Base-by-base conservation (phyloP, 1,140 invertebrate species). In the Nasonia longicornis region DNA sequence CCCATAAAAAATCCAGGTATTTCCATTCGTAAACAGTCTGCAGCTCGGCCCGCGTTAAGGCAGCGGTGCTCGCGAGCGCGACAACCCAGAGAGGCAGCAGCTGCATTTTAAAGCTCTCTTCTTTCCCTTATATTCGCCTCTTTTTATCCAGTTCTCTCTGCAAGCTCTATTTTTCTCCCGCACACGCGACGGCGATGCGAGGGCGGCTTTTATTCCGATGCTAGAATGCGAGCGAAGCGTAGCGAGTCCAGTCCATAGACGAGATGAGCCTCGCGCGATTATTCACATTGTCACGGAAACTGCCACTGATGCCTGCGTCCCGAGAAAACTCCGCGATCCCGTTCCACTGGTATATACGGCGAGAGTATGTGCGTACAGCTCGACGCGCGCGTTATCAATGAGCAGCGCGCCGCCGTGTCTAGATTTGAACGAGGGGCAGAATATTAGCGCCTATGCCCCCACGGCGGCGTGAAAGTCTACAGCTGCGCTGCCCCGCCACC, bases 21-120 rank as follows among this genome's bases (percentile, higher is more conserved):
- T 76, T 81, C 79, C 79, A 81, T 48, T 81, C 73, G 66, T 81
- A 48, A 58, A 81, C 66, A 31, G 79, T 81, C 16, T 81, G 79
- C 22, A 81, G n/a, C 31, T 81, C 79, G 66, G 69, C 78, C 64
- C 63, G 72, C 45, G 72, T 29, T 16, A 16, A 67, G 22, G 66
- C 63, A 64, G 20, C 48, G 38, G 45, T 22, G 35, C 42, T 11
- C 16, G 64, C 58, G 3, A 31, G 75, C 20, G 64, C 75, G 3
- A 45, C 4, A n/a, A 76, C 4, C 52, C 74, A 76, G 2, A 77
- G 35, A 35, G 66, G 35, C n/a, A 78, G 38, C 76, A 78, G 64
- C 22, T 70, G 66, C 66, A 78, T 78, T 70, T 48, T 52, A 26
- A 45, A 22, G 11, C 66, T 48, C 42, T 52, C 31, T 52, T 69